Base-by-base conservation (phyloP, 2,113 vertebrate genomes). In the Melanotaenia duboulayi region DNA sequence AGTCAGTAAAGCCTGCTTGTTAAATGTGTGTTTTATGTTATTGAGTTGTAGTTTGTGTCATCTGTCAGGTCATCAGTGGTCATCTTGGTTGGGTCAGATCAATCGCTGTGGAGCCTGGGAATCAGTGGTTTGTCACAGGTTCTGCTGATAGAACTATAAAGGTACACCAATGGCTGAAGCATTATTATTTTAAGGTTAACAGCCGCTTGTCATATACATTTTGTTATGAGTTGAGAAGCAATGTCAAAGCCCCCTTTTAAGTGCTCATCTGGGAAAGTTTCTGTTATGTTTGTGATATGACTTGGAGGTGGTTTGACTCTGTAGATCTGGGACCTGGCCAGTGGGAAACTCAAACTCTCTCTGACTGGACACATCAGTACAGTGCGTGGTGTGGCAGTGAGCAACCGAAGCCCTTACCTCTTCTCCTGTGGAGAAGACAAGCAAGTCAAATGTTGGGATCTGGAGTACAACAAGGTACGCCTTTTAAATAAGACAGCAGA, bases 391-490 rank as follows among this genome's bases (percentile, higher is more conserved):
- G 97, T 99, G 70, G 98, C 98, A 0, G 96, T 99, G 44, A 99
- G 97, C 85, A 89, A 70, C 0, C 94, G 97, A 58, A 99, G 97
- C 84, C 97, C 97, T 0, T 99, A 99, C 74, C 95, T 99, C 10
- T 99, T 99, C 88, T 99, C 97, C 63, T 99, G 98, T 80, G 98
- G 97, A 54, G 98, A 99, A 85, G 98, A 99, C 92, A 99, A 99
- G 67, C 97, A 99, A 66, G 97, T 99, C 82, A 99, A 99, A 65
- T 99, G 97, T 88, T 99, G 98, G 98, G 98, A 99, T 89, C 95
- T 99, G 58, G 97, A 99, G 81, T 99, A 99, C 79, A 99, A 99
- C 87, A 99, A 99, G 94, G 98, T 98, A 75, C 35, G 39, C 0
- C 2, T 0, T 17, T 10, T 1, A 24, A 12, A 59, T 32, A 20